Evolutionary conservation across 2,888 invertebrate genomes (phyloP).

Genomic region (Orthosia gothica): DNA sequence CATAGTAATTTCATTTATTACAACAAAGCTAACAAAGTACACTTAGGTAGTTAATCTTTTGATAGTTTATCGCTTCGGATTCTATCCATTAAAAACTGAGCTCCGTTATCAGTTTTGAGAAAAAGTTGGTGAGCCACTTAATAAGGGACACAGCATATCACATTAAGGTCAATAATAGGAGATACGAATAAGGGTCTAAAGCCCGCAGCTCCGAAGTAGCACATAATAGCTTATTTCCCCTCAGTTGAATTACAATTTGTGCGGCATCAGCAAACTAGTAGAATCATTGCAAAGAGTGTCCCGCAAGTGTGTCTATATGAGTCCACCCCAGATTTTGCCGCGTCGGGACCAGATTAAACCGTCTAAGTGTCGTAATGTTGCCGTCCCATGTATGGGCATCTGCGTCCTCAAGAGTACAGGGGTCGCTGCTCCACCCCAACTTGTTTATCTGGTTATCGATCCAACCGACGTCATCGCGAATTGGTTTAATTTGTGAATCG

Average conservation of each 20-base stretch:
- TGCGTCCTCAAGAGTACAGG: constrained; percentile 83
- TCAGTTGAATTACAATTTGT: constrained; percentile 48
- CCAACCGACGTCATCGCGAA: constrained; percentile 75
- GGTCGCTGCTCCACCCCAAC: constrained; percentile 79
- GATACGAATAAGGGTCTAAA: constrained; percentile 36
- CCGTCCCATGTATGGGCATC: constrained; percentile 83
- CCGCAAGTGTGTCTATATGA: constrained; percentile 65
- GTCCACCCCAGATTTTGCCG: constrained; percentile 65
- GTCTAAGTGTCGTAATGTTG: constrained; percentile 76
- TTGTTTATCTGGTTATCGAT: constrained; percentile 88
- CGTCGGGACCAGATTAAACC: constrained; percentile 76
- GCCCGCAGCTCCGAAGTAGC: constrained; percentile 35
- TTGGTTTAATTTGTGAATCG: constrained; percentile 75
- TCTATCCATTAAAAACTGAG: constrained; percentile 15
- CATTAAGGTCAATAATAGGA: constrained; percentile 30
- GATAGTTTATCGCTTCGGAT: background rate
- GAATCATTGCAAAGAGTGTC: constrained; percentile 57
- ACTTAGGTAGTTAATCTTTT: constrained; percentile 6
- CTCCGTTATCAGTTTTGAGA: constrained; percentile 24
- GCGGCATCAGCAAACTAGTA: constrained; percentile 54
- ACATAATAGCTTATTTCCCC: constrained; percentile 54
- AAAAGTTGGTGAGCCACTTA: constrained; percentile 13
- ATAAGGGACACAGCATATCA: constrained; percentile 6
- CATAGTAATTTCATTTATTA: constrained; percentile 2
- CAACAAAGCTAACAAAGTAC: background rate